phyloP scores from a whole-genome alignment of 2,113 vertebrate genomes.

The Podarcis raffonei region DNA sequence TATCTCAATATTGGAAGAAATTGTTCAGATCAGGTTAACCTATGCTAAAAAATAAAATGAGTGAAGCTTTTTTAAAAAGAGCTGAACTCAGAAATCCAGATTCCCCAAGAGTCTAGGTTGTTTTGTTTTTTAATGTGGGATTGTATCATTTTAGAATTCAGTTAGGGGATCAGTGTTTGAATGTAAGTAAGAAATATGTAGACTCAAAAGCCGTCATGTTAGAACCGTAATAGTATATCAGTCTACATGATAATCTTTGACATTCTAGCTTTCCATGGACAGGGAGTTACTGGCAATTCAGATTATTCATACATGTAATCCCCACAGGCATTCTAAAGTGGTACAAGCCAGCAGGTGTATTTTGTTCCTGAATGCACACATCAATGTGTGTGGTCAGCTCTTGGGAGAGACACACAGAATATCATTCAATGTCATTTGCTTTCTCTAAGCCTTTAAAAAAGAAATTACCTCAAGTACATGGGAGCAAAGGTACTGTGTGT shows the following conservation, averaged over 20 bases:
- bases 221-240: background rate
- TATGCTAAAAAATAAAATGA: background rate
- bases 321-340: background rate
- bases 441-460: background rate
- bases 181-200: background rate
- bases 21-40: background rate
- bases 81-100: background rate
- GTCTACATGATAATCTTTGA: background rate
- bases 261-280: background rate
- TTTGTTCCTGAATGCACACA: background rate
- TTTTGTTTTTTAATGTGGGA: background rate
- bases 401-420: background rate
- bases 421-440: background rate
- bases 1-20: background rate
- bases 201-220: background rate
- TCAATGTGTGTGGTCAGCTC: no score
- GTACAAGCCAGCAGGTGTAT: background rate
- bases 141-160: background rate
- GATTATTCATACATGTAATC: background rate
- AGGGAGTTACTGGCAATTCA: background rate
- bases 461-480: no score
- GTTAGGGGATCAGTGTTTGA: background rate
- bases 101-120: background rate
- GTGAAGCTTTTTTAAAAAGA: background rate
- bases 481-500: background rate